phyloP scores from a whole-genome alignment of 2,888 invertebrate species.

The Aquatica leii region DNA sequence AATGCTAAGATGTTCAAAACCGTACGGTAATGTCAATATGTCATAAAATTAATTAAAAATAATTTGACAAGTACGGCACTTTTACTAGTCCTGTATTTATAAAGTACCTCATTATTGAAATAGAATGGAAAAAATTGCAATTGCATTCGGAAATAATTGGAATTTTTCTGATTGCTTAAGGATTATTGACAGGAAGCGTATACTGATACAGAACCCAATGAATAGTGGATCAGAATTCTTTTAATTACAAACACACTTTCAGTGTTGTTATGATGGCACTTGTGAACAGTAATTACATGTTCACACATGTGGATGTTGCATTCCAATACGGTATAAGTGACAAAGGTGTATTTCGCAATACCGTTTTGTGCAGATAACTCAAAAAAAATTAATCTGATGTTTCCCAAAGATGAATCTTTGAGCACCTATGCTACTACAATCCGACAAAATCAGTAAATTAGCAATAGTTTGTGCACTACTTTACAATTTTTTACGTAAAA shows the following conservation, averaged over 20 bases:
- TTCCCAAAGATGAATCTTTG: constrained; percentile 34
- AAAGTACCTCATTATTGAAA: too few relatives aligned
- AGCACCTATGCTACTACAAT: constrained; percentile 41
- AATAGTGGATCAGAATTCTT: constrained; percentile 18
- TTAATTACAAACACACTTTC: constrained; percentile 16
- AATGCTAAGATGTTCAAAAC: too few relatives aligned
- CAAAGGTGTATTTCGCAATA: background rate
- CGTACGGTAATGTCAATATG: too few relatives aligned
- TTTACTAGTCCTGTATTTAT: too few relatives aligned
- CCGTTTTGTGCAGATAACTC: background rate
- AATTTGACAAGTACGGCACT: too few relatives aligned
- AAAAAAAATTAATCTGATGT: too few relatives aligned
- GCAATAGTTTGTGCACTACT: constrained; percentile 40
- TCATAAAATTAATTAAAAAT: too few relatives aligned
- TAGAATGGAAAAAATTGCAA: background rate
- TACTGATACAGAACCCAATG: constrained; percentile 18
- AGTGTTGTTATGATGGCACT: constrained; percentile 20
- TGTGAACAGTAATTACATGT: constrained; percentile 8
- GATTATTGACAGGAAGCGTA: constrained; percentile 21
- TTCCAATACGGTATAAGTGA: constrained; percentile 24
- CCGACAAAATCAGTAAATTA: constrained; percentile 37
- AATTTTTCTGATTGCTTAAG: constrained; percentile 21
- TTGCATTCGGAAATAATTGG: background rate
- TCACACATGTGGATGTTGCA: constrained; percentile 15
- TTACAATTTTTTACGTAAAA: constrained; percentile 46